phyloP scores from a whole-genome alignment of 2,797 vertebrate species.

The Rhyacichthys aspro region DNA sequence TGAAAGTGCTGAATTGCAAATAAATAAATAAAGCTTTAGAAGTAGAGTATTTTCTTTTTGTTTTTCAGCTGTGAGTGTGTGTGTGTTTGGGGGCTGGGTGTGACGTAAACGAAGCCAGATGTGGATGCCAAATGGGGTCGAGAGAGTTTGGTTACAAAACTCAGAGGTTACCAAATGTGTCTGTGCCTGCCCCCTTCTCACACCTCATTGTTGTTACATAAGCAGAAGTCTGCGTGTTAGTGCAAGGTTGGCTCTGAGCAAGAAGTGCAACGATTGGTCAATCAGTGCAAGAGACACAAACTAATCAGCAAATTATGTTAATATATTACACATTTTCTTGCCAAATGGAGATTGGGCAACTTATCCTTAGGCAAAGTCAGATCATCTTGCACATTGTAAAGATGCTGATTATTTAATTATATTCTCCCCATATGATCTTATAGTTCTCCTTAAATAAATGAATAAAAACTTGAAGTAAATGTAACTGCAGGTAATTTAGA shows the following conservation, averaged over 20 bases:
- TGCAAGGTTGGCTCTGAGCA: conserved; percentile 40
- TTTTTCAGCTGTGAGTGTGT: not conserved
- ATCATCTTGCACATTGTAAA: too few relatives aligned
- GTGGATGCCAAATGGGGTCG: conserved; percentile 29
- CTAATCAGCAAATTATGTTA: too few relatives aligned
- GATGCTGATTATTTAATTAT: too few relatives aligned
- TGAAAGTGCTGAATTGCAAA: not conserved
- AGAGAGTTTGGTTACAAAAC: conserved; percentile 60
- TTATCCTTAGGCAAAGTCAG: too few relatives aligned
- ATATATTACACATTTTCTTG: not conserved
- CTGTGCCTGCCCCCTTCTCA: conserved; percentile 5
- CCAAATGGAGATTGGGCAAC: not conserved
- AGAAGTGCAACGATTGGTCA: conserved; percentile 24
- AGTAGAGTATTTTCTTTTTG: not conserved
- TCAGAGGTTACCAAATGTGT: conserved; percentile 29
- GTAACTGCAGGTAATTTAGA: too few relatives aligned
- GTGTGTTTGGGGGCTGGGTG: not conserved
- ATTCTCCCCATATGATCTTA: too few relatives aligned
- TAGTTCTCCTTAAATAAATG: too few relatives aligned
- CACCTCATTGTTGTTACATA: conserved; percentile 48
- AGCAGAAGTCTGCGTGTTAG: conserved; percentile 48
- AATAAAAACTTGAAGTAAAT: too few relatives aligned
- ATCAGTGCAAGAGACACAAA: conserved; percentile 8
- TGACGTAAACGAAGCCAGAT: conserved; percentile 53
- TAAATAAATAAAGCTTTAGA: conserved; percentile 26